Evolutionary conservation across 2,113 vertebrate species (phyloP).

Genomic region (Rhizomys pruinosus): DNA sequence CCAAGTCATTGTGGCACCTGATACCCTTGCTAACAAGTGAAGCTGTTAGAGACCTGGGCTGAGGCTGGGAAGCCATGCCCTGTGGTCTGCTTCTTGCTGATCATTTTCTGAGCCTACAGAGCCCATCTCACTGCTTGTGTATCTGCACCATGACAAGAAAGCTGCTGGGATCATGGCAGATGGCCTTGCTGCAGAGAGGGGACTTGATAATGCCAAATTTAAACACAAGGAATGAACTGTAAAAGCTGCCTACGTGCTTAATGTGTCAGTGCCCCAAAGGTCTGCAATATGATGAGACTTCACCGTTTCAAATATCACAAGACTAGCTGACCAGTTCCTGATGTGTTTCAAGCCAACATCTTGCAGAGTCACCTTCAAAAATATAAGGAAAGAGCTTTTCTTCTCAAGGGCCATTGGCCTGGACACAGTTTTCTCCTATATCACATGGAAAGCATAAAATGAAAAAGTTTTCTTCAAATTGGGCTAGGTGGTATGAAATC

Average conservation of each 20-base stretch:
- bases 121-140: not conserved
- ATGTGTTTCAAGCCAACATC: slow-evolving; percentile 47
- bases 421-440: slow-evolving; percentile 33
- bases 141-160: not conserved
- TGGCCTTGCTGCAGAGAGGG: slow-evolving; percentile 51
- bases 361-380: not conserved
- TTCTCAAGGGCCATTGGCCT: slow-evolving; percentile 36
- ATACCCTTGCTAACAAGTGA: slow-evolving; percentile 22
- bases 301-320: slow-evolving; percentile 61
- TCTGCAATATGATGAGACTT: slow-evolving; percentile 43
- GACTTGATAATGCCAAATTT: slow-evolving; percentile 64
- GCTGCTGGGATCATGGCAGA: slow-evolving; percentile 68
- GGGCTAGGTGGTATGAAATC: slow-evolving; percentile 41
- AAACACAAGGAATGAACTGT: slow-evolving; percentile 32
- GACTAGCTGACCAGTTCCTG: slow-evolving; percentile 45
- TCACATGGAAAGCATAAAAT: slow-evolving; percentile 43
- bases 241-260: slow-evolving; percentile 24
- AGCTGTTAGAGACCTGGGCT: slow-evolving; percentile 21
- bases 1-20: not conserved
- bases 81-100: not conserved
- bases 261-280: slow-evolving; percentile 39
- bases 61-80: not conserved
- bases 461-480: slow-evolving; percentile 60
- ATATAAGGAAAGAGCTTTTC: slow-evolving; percentile 44
- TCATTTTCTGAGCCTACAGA: slow-evolving; percentile 39